Conservation (phyloP, 2,113 vertebrate genomes). For the Otis tarda region DNA sequence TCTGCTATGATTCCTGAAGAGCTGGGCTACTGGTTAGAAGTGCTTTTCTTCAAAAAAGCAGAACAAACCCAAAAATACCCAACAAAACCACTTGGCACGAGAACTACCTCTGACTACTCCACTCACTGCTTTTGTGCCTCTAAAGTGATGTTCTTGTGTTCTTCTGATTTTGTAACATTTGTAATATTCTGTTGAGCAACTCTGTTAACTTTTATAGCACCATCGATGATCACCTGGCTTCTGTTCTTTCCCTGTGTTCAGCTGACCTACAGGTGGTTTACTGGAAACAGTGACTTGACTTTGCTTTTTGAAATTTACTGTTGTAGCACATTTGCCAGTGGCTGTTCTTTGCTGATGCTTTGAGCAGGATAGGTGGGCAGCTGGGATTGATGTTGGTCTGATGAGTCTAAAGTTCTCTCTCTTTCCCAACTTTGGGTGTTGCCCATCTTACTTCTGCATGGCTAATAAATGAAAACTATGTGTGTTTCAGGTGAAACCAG, state of each 20-base stretch:
- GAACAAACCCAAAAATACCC: not conserved
- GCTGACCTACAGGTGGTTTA: not conserved
- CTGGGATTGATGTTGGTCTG: not conserved
- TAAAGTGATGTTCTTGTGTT: not conserved
- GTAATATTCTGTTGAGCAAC: not conserved
- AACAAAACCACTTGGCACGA: not conserved
- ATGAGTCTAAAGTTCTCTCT: not conserved
- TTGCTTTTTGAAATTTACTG: not conserved
- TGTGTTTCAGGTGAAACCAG: slow-evolving; percentile 89
- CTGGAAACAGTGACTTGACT: not conserved
- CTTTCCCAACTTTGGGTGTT: slow-evolving; percentile 42
- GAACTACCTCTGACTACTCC: not conserved
- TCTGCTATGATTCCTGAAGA: not conserved
- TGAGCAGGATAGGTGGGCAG: not conserved
- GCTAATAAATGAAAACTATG: slow-evolving; percentile 40
- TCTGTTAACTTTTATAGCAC: not conserved
- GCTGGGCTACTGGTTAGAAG: not conserved
- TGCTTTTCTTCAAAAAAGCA: not conserved
- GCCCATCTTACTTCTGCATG: not conserved
- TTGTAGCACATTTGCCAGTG: not conserved
- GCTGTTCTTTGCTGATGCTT: not conserved
- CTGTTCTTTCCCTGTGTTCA: not conserved
- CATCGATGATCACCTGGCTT: not conserved
- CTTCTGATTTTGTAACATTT: not conserved
- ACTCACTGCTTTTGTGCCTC: not conserved